These are phyloP conservation scores for Syngnathus typhle DNA, from an alignment of 2,113 vertebrate genomes.

Conservation along the genomic window DNA sequence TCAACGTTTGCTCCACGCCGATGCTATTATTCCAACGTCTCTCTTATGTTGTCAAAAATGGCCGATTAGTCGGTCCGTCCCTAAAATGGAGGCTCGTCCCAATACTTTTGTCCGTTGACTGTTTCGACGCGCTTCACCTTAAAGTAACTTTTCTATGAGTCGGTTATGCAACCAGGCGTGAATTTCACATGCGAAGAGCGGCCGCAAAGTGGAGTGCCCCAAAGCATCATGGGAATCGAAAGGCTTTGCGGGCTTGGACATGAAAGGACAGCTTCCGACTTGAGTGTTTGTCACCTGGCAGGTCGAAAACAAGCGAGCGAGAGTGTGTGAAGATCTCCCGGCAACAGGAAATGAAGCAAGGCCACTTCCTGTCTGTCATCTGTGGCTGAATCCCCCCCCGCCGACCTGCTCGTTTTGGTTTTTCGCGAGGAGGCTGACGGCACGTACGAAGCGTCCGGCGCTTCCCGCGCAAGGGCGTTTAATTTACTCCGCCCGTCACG, in stretches of 20 bases:
- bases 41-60: too few relatives aligned
- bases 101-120: too few relatives aligned
- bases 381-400: conserved; percentile 3
- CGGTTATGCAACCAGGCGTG: too few relatives aligned
- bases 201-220: conserved; percentile 21
- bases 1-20: not conserved
- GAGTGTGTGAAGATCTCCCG: conserved; percentile 9
- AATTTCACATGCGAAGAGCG: conserved; percentile 7
- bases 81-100: too few relatives aligned
- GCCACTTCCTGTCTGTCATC: conserved; percentile 47
- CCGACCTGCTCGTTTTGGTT: not conserved
- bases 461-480: too few relatives aligned
- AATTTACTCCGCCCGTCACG: too few relatives aligned
- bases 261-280: conserved; percentile 20
- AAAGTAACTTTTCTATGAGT: too few relatives aligned
- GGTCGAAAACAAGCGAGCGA: conserved; percentile 1
- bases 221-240: conserved; percentile 30
- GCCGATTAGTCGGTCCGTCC: too few relatives aligned
- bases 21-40: too few relatives aligned
- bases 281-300: not conserved
- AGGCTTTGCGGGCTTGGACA: conserved; percentile 14
- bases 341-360: conserved; percentile 60
- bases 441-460: not conserved
- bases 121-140: too few relatives aligned
- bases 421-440: not conserved